These are phyloP conservation scores for Drosophila navojoa DNA, from an alignment of 1,140 invertebrate species.

Conservation along the genomic window DNA sequence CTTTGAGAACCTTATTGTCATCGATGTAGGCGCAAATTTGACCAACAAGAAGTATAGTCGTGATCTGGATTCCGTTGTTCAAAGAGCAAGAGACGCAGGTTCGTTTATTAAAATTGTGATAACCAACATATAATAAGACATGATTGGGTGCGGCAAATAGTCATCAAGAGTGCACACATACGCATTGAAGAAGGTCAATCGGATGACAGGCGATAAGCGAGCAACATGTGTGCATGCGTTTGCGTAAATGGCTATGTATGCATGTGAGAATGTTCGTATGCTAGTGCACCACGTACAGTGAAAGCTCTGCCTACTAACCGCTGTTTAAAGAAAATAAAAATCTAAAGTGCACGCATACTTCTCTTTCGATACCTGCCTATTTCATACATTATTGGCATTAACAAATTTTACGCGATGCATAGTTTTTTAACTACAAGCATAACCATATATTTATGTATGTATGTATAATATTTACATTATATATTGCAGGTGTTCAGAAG, in stretches of 20 bases:
- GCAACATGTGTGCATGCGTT: conserved; percentile 43
- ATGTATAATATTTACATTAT: too few relatives aligned
- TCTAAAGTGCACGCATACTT: too few relatives aligned
- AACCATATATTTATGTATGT: too few relatives aligned
- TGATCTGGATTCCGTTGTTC: conserved; percentile 96
- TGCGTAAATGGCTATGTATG: conserved; percentile 7
- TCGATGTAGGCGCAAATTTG: conserved; percentile 97
- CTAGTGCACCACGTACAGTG: conserved; percentile 32
- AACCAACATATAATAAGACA: conserved; percentile 56
- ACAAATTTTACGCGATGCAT: background rate
- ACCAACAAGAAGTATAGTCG: conserved; percentile 97
- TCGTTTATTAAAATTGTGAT: conserved; percentile 48
- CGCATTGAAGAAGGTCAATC: conserved; percentile 56
- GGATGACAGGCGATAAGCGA: conserved; percentile 40
- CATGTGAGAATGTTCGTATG: conserved; percentile 19
- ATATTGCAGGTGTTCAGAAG: conserved; percentile 92
- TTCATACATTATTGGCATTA: too few relatives aligned
- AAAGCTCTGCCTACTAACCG: background rate
- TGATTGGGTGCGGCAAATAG: conserved; percentile 60
- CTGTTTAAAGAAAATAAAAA: too few relatives aligned
- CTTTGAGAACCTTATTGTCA: conserved; percentile 95
- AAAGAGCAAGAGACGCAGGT: conserved; percentile 96
- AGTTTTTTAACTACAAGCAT: too few relatives aligned
- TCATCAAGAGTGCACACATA: conserved; percentile 32
- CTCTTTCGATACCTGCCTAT: too few relatives aligned